Percentiles rank a stretch among this genome's conserved stretches.
phyloP scores from a whole-genome alignment of 2,797 vertebrate genomes.

The Coluber constrictor region DNA sequence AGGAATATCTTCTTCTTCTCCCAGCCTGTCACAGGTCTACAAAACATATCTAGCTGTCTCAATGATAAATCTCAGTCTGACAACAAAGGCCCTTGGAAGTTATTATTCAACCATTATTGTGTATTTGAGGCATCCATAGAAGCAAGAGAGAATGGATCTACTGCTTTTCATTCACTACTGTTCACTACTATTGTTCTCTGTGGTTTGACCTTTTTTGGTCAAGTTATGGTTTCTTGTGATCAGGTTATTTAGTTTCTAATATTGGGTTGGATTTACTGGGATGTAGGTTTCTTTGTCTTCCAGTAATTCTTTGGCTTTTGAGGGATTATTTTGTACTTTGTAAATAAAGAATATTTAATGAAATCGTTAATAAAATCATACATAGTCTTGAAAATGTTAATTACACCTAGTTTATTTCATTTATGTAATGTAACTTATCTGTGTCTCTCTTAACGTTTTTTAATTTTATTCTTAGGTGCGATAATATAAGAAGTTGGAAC shows the following conservation, averaged over 20 bases:
- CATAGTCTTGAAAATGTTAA: not conserved
- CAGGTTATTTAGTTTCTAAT: not conserved
- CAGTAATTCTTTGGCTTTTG: not conserved
- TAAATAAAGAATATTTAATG: not conserved
- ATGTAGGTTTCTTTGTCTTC: not conserved
- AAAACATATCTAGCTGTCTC: not conserved
- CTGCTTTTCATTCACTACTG: not conserved
- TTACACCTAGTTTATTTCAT: not conserved
- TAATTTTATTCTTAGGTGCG: conserved; percentile 57
- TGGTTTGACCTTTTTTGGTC: not conserved
- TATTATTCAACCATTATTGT: not conserved
- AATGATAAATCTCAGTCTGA: not conserved
- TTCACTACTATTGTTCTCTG: not conserved
- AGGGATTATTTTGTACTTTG: not conserved
- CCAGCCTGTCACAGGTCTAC: not conserved
- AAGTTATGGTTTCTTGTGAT: not conserved
- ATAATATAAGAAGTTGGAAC: conserved; percentile 67
- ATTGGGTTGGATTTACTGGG: not conserved
- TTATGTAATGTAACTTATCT: conserved; percentile 19
- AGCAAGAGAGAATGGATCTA: not conserved
- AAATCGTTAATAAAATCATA: not conserved
- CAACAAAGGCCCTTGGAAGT: not conserved
- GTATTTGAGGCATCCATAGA: not conserved
- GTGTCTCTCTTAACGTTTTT: conserved; percentile 8
- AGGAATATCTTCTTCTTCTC: not conserved